Base-by-base conservation (phyloP, 2,888 invertebrate genomes). In the Stenchaetothrips biformis region DNA sequence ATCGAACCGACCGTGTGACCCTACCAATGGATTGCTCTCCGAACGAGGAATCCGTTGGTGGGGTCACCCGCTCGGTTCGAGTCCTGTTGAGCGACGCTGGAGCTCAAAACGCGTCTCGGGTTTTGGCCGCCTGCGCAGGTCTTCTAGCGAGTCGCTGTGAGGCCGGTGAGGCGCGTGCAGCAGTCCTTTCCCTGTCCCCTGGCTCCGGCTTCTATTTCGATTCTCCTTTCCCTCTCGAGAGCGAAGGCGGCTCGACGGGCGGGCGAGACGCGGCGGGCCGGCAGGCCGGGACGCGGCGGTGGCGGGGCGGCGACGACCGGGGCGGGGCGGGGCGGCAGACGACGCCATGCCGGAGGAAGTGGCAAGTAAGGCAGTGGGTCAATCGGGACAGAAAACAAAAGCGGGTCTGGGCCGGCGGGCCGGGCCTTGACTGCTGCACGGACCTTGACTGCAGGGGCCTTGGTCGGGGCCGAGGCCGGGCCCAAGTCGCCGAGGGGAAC, bases 361-460 rank as follows among this genome's bases (percentile, higher is more conserved):
- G 67, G 67, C 21, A 74, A 74, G 67, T 74, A 74, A 74, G 67
- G 67, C 67, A 74, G 67, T 74, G 67, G 67, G 67, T 74, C 67
- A 74, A 74, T 74, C 67, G 67, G 25, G 67, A 74, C 67, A 25
- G 67, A 74, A 74, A 74, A 74, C 67, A 74, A 74, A 74, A 74
- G 67, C 67, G 67, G 67, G 37, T 37, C 37, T 37, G 37, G 25
- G 21, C 67, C 67, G 67, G 6, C 21, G 67, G 53, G 16, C 53
- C 53, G 13, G 53, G 16, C 53, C 37, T 37, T 37, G 37, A 37
- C 2, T 37, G 37, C 37, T n/a, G n/a, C n/a, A n/a, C 53, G 13
- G 53, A 6, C 53, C 37, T 37, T 37, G 37, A 37, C 2, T 37
- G 37, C 37, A 37, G 2, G 37, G 37, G 37, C 37, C 37, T 37